Percentiles rank a stretch among this genome's conserved stretches.
These are phyloP conservation scores for Stegophylla sp. DNA, from an alignment of 2,888 invertebrate species.

Conservation along the genomic window DNA sequence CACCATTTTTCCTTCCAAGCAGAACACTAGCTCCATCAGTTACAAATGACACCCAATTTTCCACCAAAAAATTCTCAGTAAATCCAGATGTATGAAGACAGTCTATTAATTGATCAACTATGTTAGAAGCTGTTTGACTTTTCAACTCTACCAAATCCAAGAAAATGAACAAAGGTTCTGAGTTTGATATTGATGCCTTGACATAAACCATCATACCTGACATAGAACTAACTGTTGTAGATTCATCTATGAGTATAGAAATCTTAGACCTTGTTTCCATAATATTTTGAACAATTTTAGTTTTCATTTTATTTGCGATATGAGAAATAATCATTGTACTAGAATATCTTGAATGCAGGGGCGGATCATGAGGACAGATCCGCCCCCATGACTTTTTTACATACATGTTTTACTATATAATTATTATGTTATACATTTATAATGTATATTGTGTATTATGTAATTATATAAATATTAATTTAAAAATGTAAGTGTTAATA, in stretches of 20 bases:
- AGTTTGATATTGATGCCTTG: neutral
- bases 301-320: slow-evolving; percentile 18
- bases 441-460: no score
- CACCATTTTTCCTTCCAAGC: neutral
- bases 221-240: slow-evolving; percentile 9
- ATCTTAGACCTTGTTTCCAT: slow-evolving; percentile 2
- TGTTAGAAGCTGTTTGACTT: slow-evolving; percentile 12
- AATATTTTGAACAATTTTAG: slow-evolving; percentile 19
- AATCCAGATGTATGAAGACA: no score
- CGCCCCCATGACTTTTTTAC: no score
- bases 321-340: slow-evolving; percentile 5
- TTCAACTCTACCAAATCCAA: slow-evolving; percentile 3
- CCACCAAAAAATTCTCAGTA: no score
- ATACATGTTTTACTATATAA: no score
- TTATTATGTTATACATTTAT: no score
- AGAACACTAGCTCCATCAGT: no score
- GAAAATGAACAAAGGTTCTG: neutral
- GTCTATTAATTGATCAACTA: neutral
- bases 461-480: no score
- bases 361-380: no score
- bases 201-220: slow-evolving; percentile 20
- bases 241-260: slow-evolving; percentile 1
- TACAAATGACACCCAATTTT: no score
- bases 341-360: slow-evolving; percentile 9
- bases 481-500: no score